Base-by-base conservation (phyloP, 2,113 vertebrate species). In the Neolamprologus cancellatus region DNA sequence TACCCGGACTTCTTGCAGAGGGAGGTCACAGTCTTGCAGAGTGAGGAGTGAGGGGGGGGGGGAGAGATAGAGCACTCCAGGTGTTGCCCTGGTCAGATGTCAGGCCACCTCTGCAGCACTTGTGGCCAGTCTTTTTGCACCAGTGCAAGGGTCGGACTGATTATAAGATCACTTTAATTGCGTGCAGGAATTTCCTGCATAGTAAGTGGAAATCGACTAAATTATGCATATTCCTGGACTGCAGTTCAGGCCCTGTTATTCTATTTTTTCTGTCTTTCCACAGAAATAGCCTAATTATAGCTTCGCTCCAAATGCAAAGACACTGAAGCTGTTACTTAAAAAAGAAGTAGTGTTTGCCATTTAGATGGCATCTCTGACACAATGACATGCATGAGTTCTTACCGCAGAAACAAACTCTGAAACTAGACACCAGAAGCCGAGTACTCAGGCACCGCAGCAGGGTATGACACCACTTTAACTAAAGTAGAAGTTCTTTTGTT, bases 211-310 rank as follows among this genome's bases (percentile, higher is more conserved):
- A 76, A 76, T 50, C 3, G 4, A 76, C 25, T 50, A 30, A 76
- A 76, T 50, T 76, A 76, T 48, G 44, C 10, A 50, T 32, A 76
- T 30, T 76, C 41, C 25, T 64, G 23, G 23, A 30, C 39, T 81
- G 54, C 54, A 50, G 25, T 59, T n/a, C 79, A 30, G 8, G 23
- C 7, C 10, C 17, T 15, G 6, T 44, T 30, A 59, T 59, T 46
- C 57, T 46, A 14, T 74, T 85, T 61, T 82, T 41, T 53, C 11
- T 57, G 12, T 46, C 13, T 78, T 32, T 78, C 64, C 59, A 32
- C 91, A 94, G 92, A 82, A 82, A 94, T 96, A 97, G 96, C 94
- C 97, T 97, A 97, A 97, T 97, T 97, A 88, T 82, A 50, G 93
- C 91, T 92, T 9, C 10, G 93, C 90, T 92, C 94, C 95, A 97